Conservation (phyloP, 64 coral and sea anemone species). For the Orbicella faveolata region DNA sequence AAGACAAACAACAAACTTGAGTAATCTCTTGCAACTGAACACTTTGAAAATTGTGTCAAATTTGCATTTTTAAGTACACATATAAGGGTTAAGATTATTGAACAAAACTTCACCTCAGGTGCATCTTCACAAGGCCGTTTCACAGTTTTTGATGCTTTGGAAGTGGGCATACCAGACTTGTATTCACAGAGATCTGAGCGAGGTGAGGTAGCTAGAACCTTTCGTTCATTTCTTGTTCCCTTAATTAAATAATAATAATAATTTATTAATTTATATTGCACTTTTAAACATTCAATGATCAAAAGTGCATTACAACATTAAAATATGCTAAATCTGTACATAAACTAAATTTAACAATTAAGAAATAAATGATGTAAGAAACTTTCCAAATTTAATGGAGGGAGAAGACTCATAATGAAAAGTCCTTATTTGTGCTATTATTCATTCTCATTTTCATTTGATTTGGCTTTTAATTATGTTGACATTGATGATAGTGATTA, state of each 20-base stretch:
- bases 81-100: not conserved
- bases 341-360: too few relatives aligned
- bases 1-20: too few relatives aligned
- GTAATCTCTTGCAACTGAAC: not conserved
- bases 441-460: too few relatives aligned
- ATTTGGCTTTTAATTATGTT: too few relatives aligned
- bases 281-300: too few relatives aligned
- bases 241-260: not conserved
- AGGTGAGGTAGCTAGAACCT: slow-evolving; percentile 38
- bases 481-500: too few relatives aligned
- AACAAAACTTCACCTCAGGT: not conserved
- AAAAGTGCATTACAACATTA: too few relatives aligned
- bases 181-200: slow-evolving; percentile 34
- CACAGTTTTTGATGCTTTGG: not conserved
- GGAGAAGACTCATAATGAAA: too few relatives aligned
- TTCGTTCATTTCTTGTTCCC: slow-evolving; percentile 55
- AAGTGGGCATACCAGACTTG: not conserved
- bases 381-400: too few relatives aligned
- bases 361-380: too few relatives aligned
- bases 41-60: not conserved
- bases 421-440: too few relatives aligned
- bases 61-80: not conserved
- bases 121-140: not conserved
- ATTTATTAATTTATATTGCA: not conserved
- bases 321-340: too few relatives aligned